Evolutionary conservation across 2,797 vertebrate species (phyloP), one percentile per base, ranked within the genome.

Genomic region (Arctocebus calabarensis): DNA sequence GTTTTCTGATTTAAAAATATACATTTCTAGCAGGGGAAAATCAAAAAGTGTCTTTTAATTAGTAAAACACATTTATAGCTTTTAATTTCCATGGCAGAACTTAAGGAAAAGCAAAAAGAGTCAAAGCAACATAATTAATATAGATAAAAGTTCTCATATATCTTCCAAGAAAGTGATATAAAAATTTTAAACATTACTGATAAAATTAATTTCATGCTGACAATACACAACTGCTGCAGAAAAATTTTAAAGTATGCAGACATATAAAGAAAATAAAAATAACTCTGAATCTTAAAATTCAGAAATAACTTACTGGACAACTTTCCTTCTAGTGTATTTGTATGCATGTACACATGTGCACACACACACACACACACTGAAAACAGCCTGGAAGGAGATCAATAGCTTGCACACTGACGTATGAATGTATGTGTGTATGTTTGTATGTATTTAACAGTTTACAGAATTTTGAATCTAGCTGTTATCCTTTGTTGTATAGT

Each of bases 1-100:
- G 43, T 77, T 93, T 87, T n/a, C 20, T 88, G 64, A 64, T 87
- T 91, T 22, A 32, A 93, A 85, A 71, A 71, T 57, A 34, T n/a
- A 62, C 62, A 73, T 29, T 83, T 88, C 59, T 88, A 52, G 14
- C 74, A 77, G 32, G 16, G 59, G 59, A 62, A 81, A 43, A 34
- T 64, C 7, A 89, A 55, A n/a, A 81, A 88, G 40, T 90, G 16
- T 71, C n/a, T 95, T 96, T 95, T 40, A 91, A 81, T 82, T 70
- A 87, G 22, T 85, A 73, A 74, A 95, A 93, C 12, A 27, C 6
- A 82, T 90, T 70, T 57, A 32, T 52, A 87, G 62, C 45, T 92
- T 70, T 93, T 70, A 73, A n/a, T 83, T 64, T 94, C 37, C 37
- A 71, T n/a, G 73, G 52, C 13, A 84, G 34, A 78, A 45, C 12